These are phyloP conservation scores for Mola mola DNA, from an alignment of 2,113 vertebrate genomes.

Conservation along the genomic window DNA sequence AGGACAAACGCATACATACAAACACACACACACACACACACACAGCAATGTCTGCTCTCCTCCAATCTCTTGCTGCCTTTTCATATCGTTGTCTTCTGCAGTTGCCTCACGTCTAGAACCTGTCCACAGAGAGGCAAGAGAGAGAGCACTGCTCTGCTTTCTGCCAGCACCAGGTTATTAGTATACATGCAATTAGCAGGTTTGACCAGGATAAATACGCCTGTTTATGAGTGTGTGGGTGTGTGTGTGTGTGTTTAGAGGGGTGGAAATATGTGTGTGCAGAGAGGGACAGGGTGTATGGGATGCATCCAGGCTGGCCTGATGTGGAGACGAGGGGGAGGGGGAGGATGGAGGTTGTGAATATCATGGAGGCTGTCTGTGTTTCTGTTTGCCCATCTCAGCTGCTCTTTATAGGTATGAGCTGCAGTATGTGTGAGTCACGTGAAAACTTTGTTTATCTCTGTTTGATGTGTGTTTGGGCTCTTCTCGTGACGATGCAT, in stretches of 20 bases:
- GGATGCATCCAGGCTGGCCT: conserved; percentile 62
- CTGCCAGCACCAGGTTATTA: conserved; percentile 69
- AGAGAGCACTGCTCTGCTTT: conserved; percentile 63
- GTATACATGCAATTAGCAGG: conserved; percentile 65
- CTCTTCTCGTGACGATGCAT: conserved; percentile 1
- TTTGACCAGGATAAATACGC: conserved; percentile 62
- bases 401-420: conserved; percentile 2
- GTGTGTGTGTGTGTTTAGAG: conserved; percentile 14
- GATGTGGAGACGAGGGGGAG: conserved; percentile 36
- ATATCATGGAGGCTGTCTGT: conserved; percentile 30
- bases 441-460: conserved; percentile 1
- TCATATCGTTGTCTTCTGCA: conserved; percentile 64
- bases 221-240: conserved; percentile 24
- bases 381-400: conserved; percentile 14
- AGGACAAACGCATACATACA: conserved; percentile 29
- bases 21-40: conserved; percentile 6
- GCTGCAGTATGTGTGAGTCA: conserved; percentile 11
- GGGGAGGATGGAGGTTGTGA: conserved; percentile 31
- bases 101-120: conserved; percentile 72
- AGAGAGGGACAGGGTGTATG: conserved; percentile 67
- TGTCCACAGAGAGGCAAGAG: conserved; percentile 64
- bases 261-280: conserved; percentile 37
- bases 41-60: conserved; percentile 25
- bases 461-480: conserved; percentile 3
- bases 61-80: conserved; percentile 61